These are phyloP conservation scores for mouse (Mus musculus) DNA, from an alignment of 2,113 vertebrate genomes.

Conservation along the genomic window GRCm39 chr5:140648001-140648500, in stretches of 20 bases:
- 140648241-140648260: background rate
- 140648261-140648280: constrained; percentile 1
- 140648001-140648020: background rate
- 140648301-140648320: background rate
- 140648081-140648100: background rate
- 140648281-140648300: background rate
- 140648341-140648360: background rate
- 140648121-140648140: background rate
- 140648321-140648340: constrained; percentile 1
- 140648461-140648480: background rate
- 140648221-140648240: background rate
- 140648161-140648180: background rate
- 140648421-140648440: constrained; percentile 58
- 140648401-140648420: constrained; percentile 69
- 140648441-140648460: background rate
- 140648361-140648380: constrained; percentile 44
- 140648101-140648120: background rate
- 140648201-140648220: background rate
- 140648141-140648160: background rate
- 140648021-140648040: background rate
- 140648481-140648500: background rate
- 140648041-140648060: background rate
- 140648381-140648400: background rate
- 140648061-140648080: background rate
- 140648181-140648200: background rate